Percentiles rank a stretch among this genome's conserved stretches.
Evolutionary conservation across 1,140 invertebrate genomes (phyloP).

Genomic region (Heterodera carotae): DNA sequence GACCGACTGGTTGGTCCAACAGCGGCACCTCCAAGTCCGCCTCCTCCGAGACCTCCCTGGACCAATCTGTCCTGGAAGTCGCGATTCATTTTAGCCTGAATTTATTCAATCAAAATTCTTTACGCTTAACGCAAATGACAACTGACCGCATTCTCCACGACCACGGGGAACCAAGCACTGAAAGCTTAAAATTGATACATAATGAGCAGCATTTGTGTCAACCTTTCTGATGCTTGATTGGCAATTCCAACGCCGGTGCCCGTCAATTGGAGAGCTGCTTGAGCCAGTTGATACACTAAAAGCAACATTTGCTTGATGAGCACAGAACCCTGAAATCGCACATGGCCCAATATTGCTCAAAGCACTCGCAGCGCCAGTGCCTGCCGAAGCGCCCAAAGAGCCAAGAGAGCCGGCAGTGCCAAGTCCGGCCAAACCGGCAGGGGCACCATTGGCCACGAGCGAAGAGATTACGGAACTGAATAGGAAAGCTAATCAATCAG

Average conservation of each 20-base stretch:
- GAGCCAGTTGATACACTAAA: conserved; percentile 62
- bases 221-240: conserved; percentile 58
- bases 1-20: no score
- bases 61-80: conserved; percentile 52
- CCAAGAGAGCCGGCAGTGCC: conserved; percentile 14
- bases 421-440: conserved; percentile 34
- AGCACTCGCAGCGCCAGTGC: conserved; percentile 47
- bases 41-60: conserved; percentile 23
- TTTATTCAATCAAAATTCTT: not conserved
- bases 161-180: conserved; percentile 53
- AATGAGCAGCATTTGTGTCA: conserved; percentile 11
- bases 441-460: conserved; percentile 43
- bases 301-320: conserved; percentile 1
- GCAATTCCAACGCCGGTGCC: conserved; percentile 62
- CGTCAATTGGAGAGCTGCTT: conserved; percentile 61
- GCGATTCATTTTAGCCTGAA: conserved; percentile 49
- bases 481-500: not conserved
- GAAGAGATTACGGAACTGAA: conserved; percentile 47
- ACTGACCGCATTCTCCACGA: conserved; percentile 43
- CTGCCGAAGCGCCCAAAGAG: conserved; percentile 45
- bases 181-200: not conserved
- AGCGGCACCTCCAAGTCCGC: no score
- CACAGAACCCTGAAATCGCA: conserved; percentile 23
- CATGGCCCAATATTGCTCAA: conserved; percentile 51
- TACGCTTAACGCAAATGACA: not conserved